These are phyloP conservation scores for Macrotus californicus DNA, from an alignment of 2,113 vertebrate species.

Conservation along the genomic window DNA sequence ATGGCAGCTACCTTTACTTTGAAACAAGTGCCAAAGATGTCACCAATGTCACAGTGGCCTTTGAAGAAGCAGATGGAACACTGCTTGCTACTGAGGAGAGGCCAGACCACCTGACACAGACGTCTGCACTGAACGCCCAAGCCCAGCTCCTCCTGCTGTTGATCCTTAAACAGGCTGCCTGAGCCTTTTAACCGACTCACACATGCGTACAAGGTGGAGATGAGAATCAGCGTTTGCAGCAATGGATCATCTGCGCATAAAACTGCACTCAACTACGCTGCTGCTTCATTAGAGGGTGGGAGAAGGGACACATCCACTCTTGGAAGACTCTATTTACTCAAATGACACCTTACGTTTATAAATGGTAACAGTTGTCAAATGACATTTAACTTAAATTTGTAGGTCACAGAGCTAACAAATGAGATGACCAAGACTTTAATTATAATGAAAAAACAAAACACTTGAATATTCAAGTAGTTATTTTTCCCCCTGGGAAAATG, in stretches of 20 bases:
- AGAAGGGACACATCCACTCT: conserved; percentile 51
- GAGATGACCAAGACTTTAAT: conserved; percentile 71
- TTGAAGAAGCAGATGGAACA: conserved; percentile 92
- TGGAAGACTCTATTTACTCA: conserved; percentile 54
- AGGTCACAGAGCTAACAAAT: conserved; percentile 72
- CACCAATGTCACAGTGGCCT: conserved; percentile 91
- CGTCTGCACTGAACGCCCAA: conserved; percentile 91
- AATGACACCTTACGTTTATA: conserved; percentile 61
- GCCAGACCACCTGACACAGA: conserved; percentile 92
- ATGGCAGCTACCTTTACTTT: conserved; percentile 93
- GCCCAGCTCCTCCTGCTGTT: conserved; percentile 88
- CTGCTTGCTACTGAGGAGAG: conserved; percentile 90
- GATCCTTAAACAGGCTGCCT: conserved; percentile 61
- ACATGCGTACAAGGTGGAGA: background rate
- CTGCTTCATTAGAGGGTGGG: conserved; percentile 69
- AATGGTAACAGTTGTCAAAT: conserved; percentile 64
- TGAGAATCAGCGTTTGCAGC: background rate
- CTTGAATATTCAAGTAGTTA: conserved; percentile 81
- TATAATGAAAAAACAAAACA: conserved; percentile 72
- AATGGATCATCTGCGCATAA: conserved; percentile 56
- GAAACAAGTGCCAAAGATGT: conserved; percentile 97
- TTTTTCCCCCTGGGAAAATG: conserved; percentile 70
- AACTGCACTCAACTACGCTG: conserved; percentile 60
- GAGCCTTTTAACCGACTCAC: conserved; percentile 63
- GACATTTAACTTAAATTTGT: conserved; percentile 71